Base-by-base conservation (phyloP, 2,113 vertebrate genomes). In the Nicator chloris region DNA sequence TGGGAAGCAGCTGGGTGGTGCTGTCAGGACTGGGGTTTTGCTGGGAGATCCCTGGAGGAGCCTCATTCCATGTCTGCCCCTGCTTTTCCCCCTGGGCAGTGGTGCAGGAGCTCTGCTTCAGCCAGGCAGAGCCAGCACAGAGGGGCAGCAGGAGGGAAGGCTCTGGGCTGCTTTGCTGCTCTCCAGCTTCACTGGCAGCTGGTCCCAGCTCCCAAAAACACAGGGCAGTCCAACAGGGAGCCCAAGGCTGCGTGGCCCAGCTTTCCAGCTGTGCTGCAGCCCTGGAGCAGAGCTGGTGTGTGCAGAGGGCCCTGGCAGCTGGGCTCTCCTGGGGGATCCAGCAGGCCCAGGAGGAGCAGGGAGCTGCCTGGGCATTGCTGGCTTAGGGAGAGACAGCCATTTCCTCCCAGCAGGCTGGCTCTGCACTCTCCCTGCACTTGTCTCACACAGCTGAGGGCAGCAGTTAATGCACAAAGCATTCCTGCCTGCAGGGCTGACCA, bases 21-120 rank as follows among this genome's bases (percentile, higher is more conserved):
- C 79, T 90, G 45, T 16, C 13, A 69, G 61, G 37, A 15, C 23
- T 54, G 61, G 7, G 13, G 10, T 21, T 82, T n/a, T 37, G 47
- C n/a, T 44, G 37, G 49, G 40, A 15, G 45, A 11, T 42, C 13
- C n/a, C n/a, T 82, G 23, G 1, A 5, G 39, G 66, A 35, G n/a
- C n/a, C 1, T 0, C 6, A 31, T 19, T 54, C 26, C 21, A 1
- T 22, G 49, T 9, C 69, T 50, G 6, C 4, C 7, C 22, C 15
- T 15, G 60, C 4, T 24, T 33, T 4, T 42, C 4, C 30, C 14
- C 5, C 26, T 57, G 28, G n/a, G 22, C 28, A 56, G 8, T 10
- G 15, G 26, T 20, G 50, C 81, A 45, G 39, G 30, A 20, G 4
- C 23, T 15, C 33, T 24, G 56, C 18, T 7, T 47, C 33, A 24